phyloP scores from a whole-genome alignment of 1,140 invertebrate species.

The Apis florea region DNA sequence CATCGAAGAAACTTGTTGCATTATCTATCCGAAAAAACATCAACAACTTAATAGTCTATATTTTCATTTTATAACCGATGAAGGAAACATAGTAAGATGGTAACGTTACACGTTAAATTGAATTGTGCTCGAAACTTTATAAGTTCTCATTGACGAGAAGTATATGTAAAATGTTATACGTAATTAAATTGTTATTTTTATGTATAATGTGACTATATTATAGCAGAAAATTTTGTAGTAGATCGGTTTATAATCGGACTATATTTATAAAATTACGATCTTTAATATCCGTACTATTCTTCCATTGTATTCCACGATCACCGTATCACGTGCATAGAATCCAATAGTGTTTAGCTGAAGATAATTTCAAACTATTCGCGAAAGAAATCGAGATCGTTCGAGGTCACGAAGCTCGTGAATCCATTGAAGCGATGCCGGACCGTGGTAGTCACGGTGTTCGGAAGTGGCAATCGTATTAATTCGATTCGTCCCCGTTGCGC shows the following conservation, averaged over 20 bases:
- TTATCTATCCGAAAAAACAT: neutral
- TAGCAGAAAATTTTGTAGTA: no score
- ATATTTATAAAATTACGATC: neutral
- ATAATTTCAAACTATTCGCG: neutral
- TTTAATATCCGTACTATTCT: neutral
- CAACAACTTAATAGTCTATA: neutral
- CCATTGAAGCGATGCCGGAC: constrained; percentile 24
- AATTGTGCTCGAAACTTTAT: no score
- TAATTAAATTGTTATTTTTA: no score
- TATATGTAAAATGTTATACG: no score
- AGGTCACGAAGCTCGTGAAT: neutral
- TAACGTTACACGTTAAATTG: no score
- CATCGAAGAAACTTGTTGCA: constrained; percentile 13
- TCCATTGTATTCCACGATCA: neutral
- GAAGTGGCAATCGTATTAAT: constrained; percentile 52
- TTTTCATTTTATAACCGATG: neutral
- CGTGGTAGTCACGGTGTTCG: constrained; percentile 37
- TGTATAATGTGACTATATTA: no score
- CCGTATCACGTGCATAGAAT: neutral
- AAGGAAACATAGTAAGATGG: neutral
- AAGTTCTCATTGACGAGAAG: no score
- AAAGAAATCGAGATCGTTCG: neutral
- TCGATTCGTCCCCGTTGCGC: constrained; percentile 48
- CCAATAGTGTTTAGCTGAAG: neutral
- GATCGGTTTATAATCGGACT: neutral